Evolutionary conservation across 2,797 vertebrate species (phyloP).

Genomic region (Denticeps clupeoides): DNA sequence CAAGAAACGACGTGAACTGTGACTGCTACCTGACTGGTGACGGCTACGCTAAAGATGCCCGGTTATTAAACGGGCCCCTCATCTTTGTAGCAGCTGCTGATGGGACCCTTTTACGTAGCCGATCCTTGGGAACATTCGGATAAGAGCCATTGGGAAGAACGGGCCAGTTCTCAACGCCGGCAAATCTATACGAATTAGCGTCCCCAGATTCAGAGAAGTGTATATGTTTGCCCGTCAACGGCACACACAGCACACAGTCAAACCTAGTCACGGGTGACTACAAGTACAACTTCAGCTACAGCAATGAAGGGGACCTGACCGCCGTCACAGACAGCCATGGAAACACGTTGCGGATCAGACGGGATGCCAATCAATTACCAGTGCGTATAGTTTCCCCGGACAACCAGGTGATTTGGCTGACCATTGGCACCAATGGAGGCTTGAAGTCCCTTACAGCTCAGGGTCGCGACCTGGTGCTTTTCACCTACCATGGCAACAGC

Average conservation of each 20-base stretch:
- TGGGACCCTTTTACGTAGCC: too few species aligned
- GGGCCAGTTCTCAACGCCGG: constrained; percentile 66
- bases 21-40: constrained; percentile 94
- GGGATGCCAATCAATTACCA: constrained; percentile 84
- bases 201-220: constrained; percentile 83
- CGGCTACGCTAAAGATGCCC: constrained; percentile 92
- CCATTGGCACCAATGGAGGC: constrained; percentile 84
- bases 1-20: constrained; percentile 95
- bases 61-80: constrained; percentile 85
- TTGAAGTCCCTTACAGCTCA: constrained; percentile 89
- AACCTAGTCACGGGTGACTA: constrained; percentile 87
- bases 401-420: constrained; percentile 95
- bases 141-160: constrained; percentile 80
- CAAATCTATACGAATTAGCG: constrained; percentile 76
- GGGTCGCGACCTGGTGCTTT: constrained; percentile 81
- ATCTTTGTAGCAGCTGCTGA: constrained; percentile 88
- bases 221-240: constrained; percentile 93
- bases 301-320: constrained; percentile 84
- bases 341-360: constrained; percentile 82
- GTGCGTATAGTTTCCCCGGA: constrained; percentile 91
- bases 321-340: constrained; percentile 87
- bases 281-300: constrained; percentile 93
- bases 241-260: constrained; percentile 88
- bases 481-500: constrained; percentile 94
- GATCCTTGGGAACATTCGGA: constrained; percentile 91